Evolutionary conservation across 2,888 invertebrate genomes (phyloP), one percentile per base, ranked within the genome.

Genomic region (Harpagoxenus sublaevis): DNA sequence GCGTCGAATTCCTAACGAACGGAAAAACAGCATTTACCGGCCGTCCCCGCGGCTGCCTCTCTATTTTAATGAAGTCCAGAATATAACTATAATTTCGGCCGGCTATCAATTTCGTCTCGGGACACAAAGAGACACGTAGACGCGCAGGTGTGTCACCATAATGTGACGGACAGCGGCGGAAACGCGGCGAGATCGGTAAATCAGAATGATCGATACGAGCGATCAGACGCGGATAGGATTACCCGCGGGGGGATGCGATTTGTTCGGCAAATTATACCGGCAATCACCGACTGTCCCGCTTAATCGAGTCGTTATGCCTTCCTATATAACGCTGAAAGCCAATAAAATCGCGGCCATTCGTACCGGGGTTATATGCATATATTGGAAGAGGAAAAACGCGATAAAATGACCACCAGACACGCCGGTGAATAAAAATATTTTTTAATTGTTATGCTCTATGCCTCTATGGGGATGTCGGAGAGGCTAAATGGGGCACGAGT

Each of bases 301-400:
- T 91, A 91, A 91, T 91, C 91, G 89, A 91, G 88, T 91, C 91
- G 89, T 91, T 91, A 91, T 91, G 88, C 87, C 87, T 86, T 89
- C 84, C 91, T 86, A 84, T 90, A 90, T 87, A 89, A 90, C 90
- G 88, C 82, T 88, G 90, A 90, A 90, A 90, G 89, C 90, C 90
- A 90, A 90, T 90, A 88, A 89, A 90, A 90, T 90, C 87, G 88
- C 63, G 82, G 85, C 60, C 70, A 88, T 90, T 90, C 87, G 86
- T 88, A 84, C 82, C 82, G 82, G 62, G 79, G 85, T 81, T 89
- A 84, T 87, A 85, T 84, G 81, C 39, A 77, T 77, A 79, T 57
- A 68, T 31, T 48, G 73, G 65, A 31, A 10, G 73, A 81, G 60
- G 48, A 82, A 77, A 85, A 78, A 81, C 62, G 66, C 86, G 86